Percentiles rank a stretch among this genome's conserved stretches.
phyloP scores from a whole-genome alignment of 2,797 vertebrate species.

The Fundulus diaphanus region DNA sequence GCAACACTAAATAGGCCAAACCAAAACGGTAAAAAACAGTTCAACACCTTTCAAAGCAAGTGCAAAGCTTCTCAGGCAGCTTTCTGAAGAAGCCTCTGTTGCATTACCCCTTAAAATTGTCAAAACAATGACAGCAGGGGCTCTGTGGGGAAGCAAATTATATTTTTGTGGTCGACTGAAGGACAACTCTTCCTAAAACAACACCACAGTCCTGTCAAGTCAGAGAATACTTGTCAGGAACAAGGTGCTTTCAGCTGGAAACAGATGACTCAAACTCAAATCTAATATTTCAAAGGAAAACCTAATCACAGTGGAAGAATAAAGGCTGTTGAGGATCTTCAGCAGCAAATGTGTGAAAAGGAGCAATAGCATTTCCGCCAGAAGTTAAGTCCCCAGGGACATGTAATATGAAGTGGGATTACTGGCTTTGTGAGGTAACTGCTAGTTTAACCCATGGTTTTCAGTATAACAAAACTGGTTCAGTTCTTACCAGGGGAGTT shows the following conservation, averaged over 20 bases:
- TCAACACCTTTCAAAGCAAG: conserved; percentile 2
- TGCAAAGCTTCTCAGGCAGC: not conserved
- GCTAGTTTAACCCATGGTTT: not conserved
- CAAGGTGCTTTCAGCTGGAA: conserved; percentile 52
- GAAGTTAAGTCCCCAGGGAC: conserved; percentile 23
- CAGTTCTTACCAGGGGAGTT: not conserved
- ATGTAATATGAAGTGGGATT: not conserved
- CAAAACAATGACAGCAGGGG: conserved; percentile 42
- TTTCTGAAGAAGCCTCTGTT: conserved; percentile 18
- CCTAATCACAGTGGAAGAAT: conserved; percentile 53
- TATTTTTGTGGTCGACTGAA: conserved; percentile 52
- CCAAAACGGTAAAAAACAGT: conserved; percentile 4
- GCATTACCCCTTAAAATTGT: conserved; percentile 31
- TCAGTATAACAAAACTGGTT: not conserved
- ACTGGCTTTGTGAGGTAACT: not conserved
- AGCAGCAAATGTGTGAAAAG: conserved; percentile 15
- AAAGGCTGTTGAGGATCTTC: conserved; percentile 29
- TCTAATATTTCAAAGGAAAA: conserved; percentile 66
- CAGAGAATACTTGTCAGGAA: conserved; percentile 42
- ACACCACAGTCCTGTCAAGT: conserved; percentile 52
- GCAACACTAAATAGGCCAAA: not conserved
- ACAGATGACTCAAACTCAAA: conserved; percentile 55
- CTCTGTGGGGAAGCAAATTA: conserved; percentile 53
- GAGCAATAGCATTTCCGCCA: conserved; percentile 23
- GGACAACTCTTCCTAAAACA: conserved; percentile 38